Evolutionary conservation across 2,113 vertebrate species (phyloP).

Genomic region (Zosterops japonicus): DNA sequence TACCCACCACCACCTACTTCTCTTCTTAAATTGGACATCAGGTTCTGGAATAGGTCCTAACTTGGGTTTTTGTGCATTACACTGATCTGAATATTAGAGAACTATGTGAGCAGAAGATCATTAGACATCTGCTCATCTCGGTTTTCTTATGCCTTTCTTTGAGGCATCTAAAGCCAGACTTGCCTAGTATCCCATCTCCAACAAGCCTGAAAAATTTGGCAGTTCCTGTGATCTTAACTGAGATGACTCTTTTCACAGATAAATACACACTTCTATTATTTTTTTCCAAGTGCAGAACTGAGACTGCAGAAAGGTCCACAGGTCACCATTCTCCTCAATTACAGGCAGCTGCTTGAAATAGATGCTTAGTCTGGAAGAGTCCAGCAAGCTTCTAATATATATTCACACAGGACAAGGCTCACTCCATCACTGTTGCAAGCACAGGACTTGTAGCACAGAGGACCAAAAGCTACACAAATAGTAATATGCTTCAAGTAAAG

Average conservation of each 20-base stretch:
- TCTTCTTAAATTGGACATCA: background rate
- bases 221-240: background rate
- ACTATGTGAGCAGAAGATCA: background rate
- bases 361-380: background rate
- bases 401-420: background rate
- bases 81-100: background rate
- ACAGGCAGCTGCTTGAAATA: constrained; percentile 25
- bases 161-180: rapidly evolving
- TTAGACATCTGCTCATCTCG: background rate
- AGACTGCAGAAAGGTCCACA: background rate
- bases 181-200: background rate
- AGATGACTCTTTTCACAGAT: background rate
- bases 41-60: background rate
- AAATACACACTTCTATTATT: background rate
- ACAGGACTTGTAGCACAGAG: background rate
- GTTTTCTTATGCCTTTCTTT: background rate
- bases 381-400: background rate
- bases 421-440: background rate
- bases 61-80: background rate
- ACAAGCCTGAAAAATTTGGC: background rate
- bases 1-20: background rate
- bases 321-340: background rate
- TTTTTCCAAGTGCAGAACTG: background rate
- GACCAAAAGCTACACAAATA: constrained; percentile 32
- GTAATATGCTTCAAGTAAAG: constrained; percentile 21